phyloP scores from a whole-genome alignment of 2,113 vertebrate genomes.

The Lepus americanus region DNA sequence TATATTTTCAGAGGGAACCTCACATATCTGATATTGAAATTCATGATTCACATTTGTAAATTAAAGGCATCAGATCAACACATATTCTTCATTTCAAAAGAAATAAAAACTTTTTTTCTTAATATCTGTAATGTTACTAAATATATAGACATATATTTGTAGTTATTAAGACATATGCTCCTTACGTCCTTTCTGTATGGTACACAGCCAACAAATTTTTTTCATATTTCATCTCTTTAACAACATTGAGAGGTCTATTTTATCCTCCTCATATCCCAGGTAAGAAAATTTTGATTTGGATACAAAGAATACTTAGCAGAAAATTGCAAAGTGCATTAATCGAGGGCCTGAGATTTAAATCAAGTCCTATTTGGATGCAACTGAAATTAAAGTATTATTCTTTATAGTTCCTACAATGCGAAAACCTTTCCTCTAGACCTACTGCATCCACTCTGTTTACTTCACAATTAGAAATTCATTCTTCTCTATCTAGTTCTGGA shows the following conservation, averaged over 20 bases:
- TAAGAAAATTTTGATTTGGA: constrained; percentile 17
- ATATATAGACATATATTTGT: background rate
- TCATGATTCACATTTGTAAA: background rate
- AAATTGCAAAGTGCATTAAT: background rate
- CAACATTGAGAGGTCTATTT: background rate
- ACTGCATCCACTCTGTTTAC: background rate
- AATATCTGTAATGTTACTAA: background rate
- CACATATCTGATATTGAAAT: background rate
- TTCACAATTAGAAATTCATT: constrained; percentile 76
- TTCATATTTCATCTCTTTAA: background rate
- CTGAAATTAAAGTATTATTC: background rate
- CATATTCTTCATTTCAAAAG: background rate
- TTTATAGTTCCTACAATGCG: background rate
- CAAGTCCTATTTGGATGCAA: background rate
- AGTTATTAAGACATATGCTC: background rate
- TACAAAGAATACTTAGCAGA: background rate
- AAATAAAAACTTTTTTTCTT: background rate
- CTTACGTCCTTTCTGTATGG: background rate
- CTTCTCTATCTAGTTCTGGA: constrained; percentile 76
- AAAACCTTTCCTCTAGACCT: background rate
- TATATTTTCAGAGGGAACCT: background rate
- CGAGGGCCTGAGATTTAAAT: background rate
- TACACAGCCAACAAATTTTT: background rate
- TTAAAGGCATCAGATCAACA: background rate
- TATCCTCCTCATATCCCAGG: background rate